These are phyloP conservation scores for Aricia agestis DNA, from an alignment of 1,140 invertebrate genomes.

Conservation along the genomic window DNA sequence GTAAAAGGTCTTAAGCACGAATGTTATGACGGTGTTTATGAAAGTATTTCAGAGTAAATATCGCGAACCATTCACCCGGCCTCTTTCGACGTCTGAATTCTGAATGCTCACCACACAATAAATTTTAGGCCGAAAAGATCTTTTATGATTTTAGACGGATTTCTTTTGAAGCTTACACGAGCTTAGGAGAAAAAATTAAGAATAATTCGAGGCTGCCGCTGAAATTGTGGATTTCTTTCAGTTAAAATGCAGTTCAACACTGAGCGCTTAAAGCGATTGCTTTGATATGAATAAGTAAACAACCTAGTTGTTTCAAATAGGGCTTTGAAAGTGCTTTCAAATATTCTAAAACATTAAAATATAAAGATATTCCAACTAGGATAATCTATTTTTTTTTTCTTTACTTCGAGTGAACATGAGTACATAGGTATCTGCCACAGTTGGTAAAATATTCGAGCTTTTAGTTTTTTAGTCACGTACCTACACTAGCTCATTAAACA, in stretches of 20 bases:
- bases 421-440: too few species aligned
- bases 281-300: background rate
- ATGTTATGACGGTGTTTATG: slow-evolving; percentile 75
- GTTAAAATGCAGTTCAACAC: background rate
- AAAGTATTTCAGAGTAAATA: slow-evolving; percentile 62
- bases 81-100: slow-evolving; percentile 57
- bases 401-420: too few species aligned
- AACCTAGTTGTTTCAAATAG: background rate
- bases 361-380: background rate
- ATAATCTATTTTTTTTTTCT: too few species aligned
- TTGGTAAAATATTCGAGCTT: background rate
- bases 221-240: background rate
- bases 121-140: slow-evolving; percentile 55
- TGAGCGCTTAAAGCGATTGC: background rate
- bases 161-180: slow-evolving; percentile 20
- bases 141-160: slow-evolving; percentile 51
- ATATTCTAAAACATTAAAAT: background rate
- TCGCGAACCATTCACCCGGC: slow-evolving; percentile 52
- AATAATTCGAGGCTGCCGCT: slow-evolving; percentile 28
- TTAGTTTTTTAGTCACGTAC: background rate
- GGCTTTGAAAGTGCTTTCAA: background rate
- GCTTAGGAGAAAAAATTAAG: slow-evolving; percentile 31
- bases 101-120: slow-evolving; percentile 67
- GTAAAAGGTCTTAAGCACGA: slow-evolving; percentile 74
- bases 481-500: background rate